phyloP scores from a whole-genome alignment of 1,140 invertebrate genomes.

The Colletes latitarsis region DNA sequence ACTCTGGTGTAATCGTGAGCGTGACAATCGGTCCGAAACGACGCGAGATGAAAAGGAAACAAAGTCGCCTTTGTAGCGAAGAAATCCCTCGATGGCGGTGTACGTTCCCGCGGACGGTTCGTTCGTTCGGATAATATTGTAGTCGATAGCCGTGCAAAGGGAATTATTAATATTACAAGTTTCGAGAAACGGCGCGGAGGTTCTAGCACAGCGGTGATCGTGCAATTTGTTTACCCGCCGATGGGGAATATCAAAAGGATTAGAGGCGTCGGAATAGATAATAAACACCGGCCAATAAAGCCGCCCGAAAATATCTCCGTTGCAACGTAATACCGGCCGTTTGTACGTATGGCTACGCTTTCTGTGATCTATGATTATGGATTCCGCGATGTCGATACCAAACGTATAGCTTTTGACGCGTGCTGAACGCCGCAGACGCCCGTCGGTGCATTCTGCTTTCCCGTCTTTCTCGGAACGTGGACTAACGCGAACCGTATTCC shows the following conservation, averaged over 20 bases:
- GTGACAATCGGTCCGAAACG: constrained; percentile 48
- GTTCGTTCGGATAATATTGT: constrained; percentile 61
- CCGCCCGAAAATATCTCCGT: constrained; percentile 71
- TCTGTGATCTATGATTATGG: constrained; percentile 72
- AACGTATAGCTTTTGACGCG: constrained; percentile 52
- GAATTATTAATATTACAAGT: constrained; percentile 72
- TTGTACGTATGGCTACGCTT: constrained; percentile 27
- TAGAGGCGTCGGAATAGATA: constrained; percentile 71
- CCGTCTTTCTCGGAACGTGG: constrained; percentile 29
- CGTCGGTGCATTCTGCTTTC: neutral
- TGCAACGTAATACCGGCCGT: constrained; percentile 38
- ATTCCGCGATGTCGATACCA: constrained; percentile 66
- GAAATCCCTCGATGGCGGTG: neutral
- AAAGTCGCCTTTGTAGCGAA: constrained; percentile 72
- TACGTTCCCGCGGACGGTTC: neutral
- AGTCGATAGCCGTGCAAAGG: constrained; percentile 59
- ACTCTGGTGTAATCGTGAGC: neutral
- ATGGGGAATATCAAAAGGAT: constrained; percentile 76
- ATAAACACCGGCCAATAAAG: constrained; percentile 76
- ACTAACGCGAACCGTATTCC: constrained; percentile 1
- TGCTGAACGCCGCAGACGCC: neutral
- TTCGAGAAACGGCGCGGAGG: constrained; percentile 61
- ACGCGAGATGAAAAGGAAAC: constrained; percentile 61
- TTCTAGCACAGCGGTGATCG: constrained; percentile 55
- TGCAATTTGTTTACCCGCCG: constrained; percentile 71